Base-by-base conservation (phyloP, 1,140 invertebrate species). In the Acyrthosiphon pisum region DNA sequence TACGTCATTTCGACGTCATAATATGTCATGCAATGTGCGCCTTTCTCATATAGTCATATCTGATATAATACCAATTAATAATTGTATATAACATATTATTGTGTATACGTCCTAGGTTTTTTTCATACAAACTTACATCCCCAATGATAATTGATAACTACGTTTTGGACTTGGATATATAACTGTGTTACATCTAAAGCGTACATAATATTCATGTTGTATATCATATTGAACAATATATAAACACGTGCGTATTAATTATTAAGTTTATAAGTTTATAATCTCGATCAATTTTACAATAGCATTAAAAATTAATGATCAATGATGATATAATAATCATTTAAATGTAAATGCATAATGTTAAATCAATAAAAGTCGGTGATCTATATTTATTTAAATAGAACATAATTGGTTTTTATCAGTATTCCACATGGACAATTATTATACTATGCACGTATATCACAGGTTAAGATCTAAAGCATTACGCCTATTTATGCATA, bases 351-450 rank as follows among this genome's bases (percentile, higher is more conserved):
- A 35, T n/a, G 22, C 20, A 48, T n/a, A 87, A 48, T 35, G 14
- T 48, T 48, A 35, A 46, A 87, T n/a, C 26, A 87, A 87, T 87
- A 87, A 46, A 87, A 35, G 86, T 87, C 18, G 7, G 7, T 35
- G 46, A 46, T 35, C 30, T 87, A 26, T 84, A 53, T 84, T 41
- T 44, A 84, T 84, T 41, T 44, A 84, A 26, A 84, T 84, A 84
- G 26, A 46, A 86, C 84, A 86, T 87, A 87, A 87, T 87, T 48
- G 46, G 30, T 87, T 48, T 30, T 87, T 50, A 87, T 87, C 86
- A 48, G 44, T 46, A 46, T 87, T 44, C 37, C 41, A 30, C 37
- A 23, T 23, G 41, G 22, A 84, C n/a, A 84, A 84, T 84, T 84
- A 84, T 41, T 84, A 76, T 35, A 84, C 37, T 44, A 84, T 41